phyloP scores from a whole-genome alignment of 2,113 vertebrate species.

The Nyctibius bracteatus region DNA sequence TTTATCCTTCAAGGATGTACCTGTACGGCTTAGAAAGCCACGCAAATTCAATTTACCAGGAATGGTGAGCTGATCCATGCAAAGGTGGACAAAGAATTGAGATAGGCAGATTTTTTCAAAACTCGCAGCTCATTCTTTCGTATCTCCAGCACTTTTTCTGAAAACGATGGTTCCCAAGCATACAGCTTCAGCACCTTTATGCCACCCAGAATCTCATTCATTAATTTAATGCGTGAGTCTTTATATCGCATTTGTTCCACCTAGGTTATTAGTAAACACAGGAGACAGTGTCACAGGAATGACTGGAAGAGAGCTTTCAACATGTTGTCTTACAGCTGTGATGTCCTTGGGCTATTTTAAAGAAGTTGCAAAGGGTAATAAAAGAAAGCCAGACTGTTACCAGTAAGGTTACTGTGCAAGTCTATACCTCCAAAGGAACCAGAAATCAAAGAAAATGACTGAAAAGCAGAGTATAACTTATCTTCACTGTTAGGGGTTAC shows the following conservation, averaged over 20 bases:
- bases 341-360: background rate
- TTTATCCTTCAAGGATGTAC: background rate
- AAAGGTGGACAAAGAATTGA: slow-evolving; percentile 85
- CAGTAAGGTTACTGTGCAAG: background rate
- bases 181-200: slow-evolving; percentile 98
- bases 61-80: slow-evolving; percentile 90
- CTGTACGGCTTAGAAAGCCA: background rate
- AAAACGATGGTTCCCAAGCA: slow-evolving; percentile 92
- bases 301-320: background rate
- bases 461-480: background rate
- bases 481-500: background rate
- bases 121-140: slow-evolving; percentile 84
- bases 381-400: background rate
- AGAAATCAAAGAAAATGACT: background rate
- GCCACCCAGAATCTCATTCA: slow-evolving; percentile 93
- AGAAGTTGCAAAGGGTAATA: background rate
- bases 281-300: background rate
- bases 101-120: slow-evolving; percentile 81
- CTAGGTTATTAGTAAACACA: slow-evolving; percentile 52
- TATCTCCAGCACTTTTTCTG: slow-evolving; percentile 82
- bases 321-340: background rate
- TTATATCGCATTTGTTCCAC: slow-evolving; percentile 91
- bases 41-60: slow-evolving; percentile 74
- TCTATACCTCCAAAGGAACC: background rate
- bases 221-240: slow-evolving; percentile 90